Percentiles rank a stretch among this genome's conserved stretches.
These are phyloP conservation scores for Sesamia inferens DNA, from an alignment of 2,888 invertebrate species.

Conservation along the genomic window DNA sequence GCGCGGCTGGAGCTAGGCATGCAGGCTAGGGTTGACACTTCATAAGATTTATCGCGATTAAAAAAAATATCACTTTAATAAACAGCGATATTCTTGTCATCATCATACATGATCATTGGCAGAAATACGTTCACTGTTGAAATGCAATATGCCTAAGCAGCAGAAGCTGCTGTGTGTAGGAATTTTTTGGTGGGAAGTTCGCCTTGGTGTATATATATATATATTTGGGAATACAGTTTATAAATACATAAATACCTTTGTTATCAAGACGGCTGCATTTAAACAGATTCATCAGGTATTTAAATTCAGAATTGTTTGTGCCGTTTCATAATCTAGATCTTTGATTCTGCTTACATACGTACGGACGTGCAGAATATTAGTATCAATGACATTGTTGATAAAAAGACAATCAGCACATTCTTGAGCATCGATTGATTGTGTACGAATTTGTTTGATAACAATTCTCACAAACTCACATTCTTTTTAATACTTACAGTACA, in stretches of 20 bases:
- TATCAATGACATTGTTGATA: constrained; percentile 18
- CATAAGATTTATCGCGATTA: not conserved
- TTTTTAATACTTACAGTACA: too few species aligned
- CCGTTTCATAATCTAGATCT: constrained; percentile 6
- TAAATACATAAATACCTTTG: too few species aligned
- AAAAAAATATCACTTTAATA: not conserved
- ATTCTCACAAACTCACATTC: not conserved
- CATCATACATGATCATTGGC: not conserved
- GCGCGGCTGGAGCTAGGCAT: constrained; percentile 52
- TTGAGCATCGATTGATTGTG: constrained; percentile 16
- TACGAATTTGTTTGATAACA: constrained; percentile 22
- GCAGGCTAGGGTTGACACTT: constrained; percentile 51
- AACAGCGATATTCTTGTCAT: not conserved
- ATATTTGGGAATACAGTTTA: too few species aligned
- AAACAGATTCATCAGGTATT: not conserved
- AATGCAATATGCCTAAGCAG: not conserved
- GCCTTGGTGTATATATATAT: not conserved
- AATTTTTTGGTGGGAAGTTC: not conserved
- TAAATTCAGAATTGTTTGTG: not conserved
- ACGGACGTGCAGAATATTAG: constrained; percentile 3
- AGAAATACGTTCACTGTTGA: not conserved
- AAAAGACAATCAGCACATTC: constrained; percentile 40
- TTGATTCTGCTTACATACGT: not conserved
- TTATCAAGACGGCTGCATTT: not conserved
- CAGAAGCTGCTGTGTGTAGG: not conserved